These are phyloP conservation scores for Archegozetes longisetosus DNA, from an alignment of 1,140 invertebrate genomes.

Conservation along the genomic window DNA sequence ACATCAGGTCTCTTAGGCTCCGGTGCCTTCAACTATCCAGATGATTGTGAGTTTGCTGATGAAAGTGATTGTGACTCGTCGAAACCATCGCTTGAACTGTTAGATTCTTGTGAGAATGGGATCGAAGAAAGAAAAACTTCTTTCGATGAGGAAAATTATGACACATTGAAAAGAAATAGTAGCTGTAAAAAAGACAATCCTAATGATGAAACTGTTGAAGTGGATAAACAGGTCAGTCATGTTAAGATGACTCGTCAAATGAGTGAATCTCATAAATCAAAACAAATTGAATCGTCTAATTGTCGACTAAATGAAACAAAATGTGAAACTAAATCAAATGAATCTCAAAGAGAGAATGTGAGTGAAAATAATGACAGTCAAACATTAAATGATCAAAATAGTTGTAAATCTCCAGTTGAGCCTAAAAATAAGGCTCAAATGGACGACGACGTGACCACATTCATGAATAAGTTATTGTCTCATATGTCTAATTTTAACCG, in stretches of 20 bases:
- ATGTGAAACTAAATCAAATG: background rate
- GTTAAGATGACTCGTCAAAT: too few species aligned
- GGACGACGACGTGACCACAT: too few species aligned
- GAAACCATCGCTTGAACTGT: background rate
- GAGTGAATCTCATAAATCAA: background rate
- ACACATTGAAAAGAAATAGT: too few species aligned
- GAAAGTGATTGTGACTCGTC: conserved; percentile 29
- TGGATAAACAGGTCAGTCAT: background rate
- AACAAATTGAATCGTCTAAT: background rate
- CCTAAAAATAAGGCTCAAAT: background rate
- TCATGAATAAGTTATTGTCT: too few species aligned
- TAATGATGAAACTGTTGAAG: background rate
- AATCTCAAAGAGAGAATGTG: background rate
- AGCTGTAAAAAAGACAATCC: background rate
- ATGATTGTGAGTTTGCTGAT: conserved; percentile 34
- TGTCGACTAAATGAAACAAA: background rate
- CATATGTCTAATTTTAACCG: background rate
- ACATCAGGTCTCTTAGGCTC: conserved; percentile 66
- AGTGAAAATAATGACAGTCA: background rate
- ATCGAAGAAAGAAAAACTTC: too few species aligned
- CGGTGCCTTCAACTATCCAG: conserved; percentile 27
- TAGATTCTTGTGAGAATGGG: background rate
- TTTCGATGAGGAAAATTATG: too few species aligned
- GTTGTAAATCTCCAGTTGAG: background rate
- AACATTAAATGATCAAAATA: background rate